phyloP scores from a whole-genome alignment of 2,113 vertebrate genomes.

The Redunca redunca region DNA sequence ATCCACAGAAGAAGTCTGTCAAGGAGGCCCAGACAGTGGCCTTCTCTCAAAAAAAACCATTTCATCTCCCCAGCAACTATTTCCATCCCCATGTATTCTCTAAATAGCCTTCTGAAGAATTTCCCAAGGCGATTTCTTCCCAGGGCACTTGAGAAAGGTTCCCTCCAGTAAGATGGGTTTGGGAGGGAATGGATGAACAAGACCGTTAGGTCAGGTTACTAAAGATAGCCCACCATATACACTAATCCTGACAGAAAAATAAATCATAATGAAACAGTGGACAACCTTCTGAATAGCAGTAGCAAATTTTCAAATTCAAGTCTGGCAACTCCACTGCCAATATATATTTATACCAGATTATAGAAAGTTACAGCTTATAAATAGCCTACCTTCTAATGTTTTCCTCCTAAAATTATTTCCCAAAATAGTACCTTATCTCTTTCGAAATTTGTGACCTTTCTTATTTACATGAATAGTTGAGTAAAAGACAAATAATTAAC shows the following conservation, averaged over 20 bases:
- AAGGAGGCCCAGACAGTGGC: slow-evolving; percentile 55
- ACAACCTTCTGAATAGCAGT: slow-evolving; percentile 6
- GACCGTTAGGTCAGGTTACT: slow-evolving; percentile 56
- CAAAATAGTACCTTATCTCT: neutral
- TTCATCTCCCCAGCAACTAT: slow-evolving; percentile 66
- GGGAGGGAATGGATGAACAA: neutral
- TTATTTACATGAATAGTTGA: slow-evolving; percentile 31
- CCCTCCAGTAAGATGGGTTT: neutral
- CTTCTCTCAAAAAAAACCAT: slow-evolving; percentile 64
- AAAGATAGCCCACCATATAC: slow-evolving; percentile 42
- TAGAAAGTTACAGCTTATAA: slow-evolving; percentile 26
- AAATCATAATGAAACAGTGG: neutral
- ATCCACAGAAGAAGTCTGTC: neutral
- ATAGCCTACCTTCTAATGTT: slow-evolving; percentile 10
- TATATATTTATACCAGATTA: neutral
- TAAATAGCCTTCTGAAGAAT: slow-evolving; percentile 74
- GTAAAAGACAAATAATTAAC: neutral
- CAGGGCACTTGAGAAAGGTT: slow-evolving; percentile 59
- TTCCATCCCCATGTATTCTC: slow-evolving; percentile 67
- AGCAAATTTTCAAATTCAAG: slow-evolving; percentile 47
- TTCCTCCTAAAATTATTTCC: slow-evolving; percentile 40
- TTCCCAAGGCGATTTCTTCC: slow-evolving; percentile 74
- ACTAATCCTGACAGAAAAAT: slow-evolving; percentile 41
- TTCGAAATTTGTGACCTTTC: slow-evolving; percentile 39
- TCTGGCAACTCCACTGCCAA: neutral